These are phyloP conservation scores for Eleutherodactylus coqui DNA, from an alignment of 2,797 vertebrate genomes.

Conservation along the genomic window DNA sequence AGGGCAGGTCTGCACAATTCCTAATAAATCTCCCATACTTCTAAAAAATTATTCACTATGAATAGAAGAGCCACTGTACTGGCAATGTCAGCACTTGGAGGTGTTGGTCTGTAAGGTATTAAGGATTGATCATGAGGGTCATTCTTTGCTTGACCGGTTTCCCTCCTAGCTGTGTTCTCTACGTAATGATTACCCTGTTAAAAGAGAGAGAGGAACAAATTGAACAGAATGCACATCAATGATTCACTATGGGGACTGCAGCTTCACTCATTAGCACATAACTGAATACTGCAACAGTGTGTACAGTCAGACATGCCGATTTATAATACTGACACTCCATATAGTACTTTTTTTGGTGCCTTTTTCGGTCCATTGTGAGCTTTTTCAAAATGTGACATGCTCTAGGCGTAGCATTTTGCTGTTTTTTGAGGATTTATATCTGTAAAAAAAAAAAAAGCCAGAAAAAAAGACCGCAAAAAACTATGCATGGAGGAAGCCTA, in stretches of 20 bases:
- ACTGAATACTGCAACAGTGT: background rate
- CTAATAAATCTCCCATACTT: background rate
- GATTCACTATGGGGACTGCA: constrained; percentile 39
- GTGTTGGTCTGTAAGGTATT: constrained; percentile 48
- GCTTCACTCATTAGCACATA: background rate
- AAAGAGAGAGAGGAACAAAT: background rate
- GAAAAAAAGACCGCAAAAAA: no score
- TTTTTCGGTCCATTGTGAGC: no score
- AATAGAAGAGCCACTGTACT: background rate
- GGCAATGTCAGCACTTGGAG: constrained; percentile 34
- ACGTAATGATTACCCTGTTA: constrained; percentile 49
- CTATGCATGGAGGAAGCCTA: no score
- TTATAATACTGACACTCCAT: background rate
- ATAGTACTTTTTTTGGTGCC: no score
- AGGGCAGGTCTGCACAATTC: background rate
- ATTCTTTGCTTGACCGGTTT: constrained; percentile 41
- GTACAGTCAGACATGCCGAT: background rate
- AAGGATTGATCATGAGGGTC: constrained; percentile 30
- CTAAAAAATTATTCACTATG: background rate
- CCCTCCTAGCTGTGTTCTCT: constrained; percentile 3
- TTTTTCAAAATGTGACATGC: no score
- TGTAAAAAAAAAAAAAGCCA: no score
- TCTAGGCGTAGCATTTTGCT: no score
- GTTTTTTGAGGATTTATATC: no score
- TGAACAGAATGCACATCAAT: constrained; percentile 38